phyloP scores from a whole-genome alignment of 2,888 invertebrate genomes.

The Chrysodeixis includens region DNA sequence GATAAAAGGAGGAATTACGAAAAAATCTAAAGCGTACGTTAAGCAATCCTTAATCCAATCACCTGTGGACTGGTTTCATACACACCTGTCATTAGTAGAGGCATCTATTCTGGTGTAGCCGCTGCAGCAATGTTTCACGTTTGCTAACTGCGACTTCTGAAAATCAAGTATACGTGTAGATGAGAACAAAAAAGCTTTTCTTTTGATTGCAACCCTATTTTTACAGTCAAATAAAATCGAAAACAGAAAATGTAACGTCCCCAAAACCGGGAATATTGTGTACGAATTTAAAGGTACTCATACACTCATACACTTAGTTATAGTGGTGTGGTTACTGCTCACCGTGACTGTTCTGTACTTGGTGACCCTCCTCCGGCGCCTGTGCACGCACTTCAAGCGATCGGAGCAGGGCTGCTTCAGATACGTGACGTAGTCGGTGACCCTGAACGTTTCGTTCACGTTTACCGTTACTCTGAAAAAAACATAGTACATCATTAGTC shows the following conservation, averaged over 20 bases:
- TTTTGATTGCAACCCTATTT: too few species aligned
- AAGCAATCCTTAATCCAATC: too few species aligned
- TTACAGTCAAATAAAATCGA: too few species aligned
- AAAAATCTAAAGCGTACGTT: too few species aligned
- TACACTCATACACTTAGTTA: too few species aligned
- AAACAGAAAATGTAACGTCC: too few species aligned
- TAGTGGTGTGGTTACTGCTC: conserved; percentile 5
- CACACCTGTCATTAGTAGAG: conserved; percentile 21
- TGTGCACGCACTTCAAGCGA: conserved; percentile 21
- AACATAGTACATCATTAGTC: not conserved
- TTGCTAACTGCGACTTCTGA: conserved; percentile 21
- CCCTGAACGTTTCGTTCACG: not conserved
- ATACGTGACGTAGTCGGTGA: not conserved
- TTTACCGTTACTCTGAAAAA: conserved; percentile 22
- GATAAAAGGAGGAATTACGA: too few species aligned
- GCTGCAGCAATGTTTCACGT: conserved; percentile 23
- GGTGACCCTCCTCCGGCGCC: not conserved
- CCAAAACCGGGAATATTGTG: too few species aligned
- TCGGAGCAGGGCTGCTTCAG: conserved; percentile 1
- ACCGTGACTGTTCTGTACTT: conserved; percentile 13
- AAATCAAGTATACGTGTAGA: not conserved
- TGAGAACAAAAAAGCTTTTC: not conserved
- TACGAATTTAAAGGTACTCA: too few species aligned
- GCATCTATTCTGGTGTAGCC: conserved; percentile 32
- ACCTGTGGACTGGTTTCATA: not conserved